Base-by-base conservation (phyloP, 2,113 vertebrate genomes). In the Silurus asotus region DNA sequence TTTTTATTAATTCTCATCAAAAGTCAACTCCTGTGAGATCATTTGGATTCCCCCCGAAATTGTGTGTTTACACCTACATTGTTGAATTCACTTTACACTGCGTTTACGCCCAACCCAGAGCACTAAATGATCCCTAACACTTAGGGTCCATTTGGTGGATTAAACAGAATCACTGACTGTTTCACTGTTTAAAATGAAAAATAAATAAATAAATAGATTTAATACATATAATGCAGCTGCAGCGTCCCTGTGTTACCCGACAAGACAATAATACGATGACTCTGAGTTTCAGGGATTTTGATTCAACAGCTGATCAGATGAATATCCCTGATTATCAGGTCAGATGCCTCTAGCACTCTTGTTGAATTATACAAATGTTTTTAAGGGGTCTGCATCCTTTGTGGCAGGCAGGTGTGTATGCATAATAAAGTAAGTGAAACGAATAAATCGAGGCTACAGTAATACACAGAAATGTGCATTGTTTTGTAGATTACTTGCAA, bases 321-420 rank as follows among this genome's bases (percentile, higher is more conserved):
- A 80, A 80, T 61, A 80, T 80, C 56, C 28, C 37, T 61, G 28
- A 80, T 80, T 45, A 80, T 80, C 0, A 23, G 51, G 55, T 77
- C 74, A 45, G 8, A 61, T 45, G 56, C 77, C 55, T 59, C 15
- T 5, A 59, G 15, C 55, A 79, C 53, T 79, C 28, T 48, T 0
- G 23, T 20, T 79, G 25, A 58, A 79, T 58, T 56, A 77, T 17
- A 79, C 17, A 25, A 19, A 45, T 6, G 48, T 8, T 48, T 51
- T 28, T 20, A 5, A 19, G 53, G n/a, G 23, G 5, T 51, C 53
- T 64, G 8, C 13, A 53, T 37, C 19, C 56, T 56, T 81, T 49
- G 25, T 56, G 64, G 77, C 8, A 69, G 28, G 58, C 62, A 56
- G n/a, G 37, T 82, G 0, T n/a, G 19, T 67, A 3, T 48, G 25